Evolutionary conservation across 2,888 invertebrate genomes (phyloP), one percentile per base, ranked within the genome.

Genomic region (Schizaphis graminum): DNA sequence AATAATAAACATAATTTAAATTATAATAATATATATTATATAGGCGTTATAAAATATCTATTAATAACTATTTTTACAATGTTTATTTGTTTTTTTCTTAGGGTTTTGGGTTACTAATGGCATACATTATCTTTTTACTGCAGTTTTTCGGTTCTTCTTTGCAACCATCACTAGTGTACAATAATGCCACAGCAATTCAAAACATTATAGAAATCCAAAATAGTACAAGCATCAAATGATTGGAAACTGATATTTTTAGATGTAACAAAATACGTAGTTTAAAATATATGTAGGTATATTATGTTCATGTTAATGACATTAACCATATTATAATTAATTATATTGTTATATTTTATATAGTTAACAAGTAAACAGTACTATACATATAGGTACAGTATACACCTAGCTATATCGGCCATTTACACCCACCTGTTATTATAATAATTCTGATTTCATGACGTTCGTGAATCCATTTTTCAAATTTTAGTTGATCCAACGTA

Each of bases 61-160:
- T 21, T 16, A 77, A 77, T 77, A 67, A 21, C 35, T 35, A 35
- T 35, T 47, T 11, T 13, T 16, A 49, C 26, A 1, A 28, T 56
- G 41, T 88, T 35, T 35, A 16, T 24, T 35, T 88, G 35, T 35
- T 88, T 35, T 88, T 53, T 44, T 44, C 28, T 13, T 56, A 88
- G 88, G 53, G 56, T 56, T 88, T 88, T 35, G 88, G 88, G 3
- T 35, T 88, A 53, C 53, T 88, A 56, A 53, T 88, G 88, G 88
- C 88, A 35, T 88, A 88, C 26, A 53, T 88, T 21, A 88, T 88
- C 35, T 88, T 88, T 56, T 56, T 88, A 88, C 0, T 88, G 13
- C 56, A 89, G 41, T 89, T 89, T 89, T 89, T 89, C 1, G 56
- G 56, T 10, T 89, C 56, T 41, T 26, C 41, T 35, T 56, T 89